These are phyloP conservation scores for Philopedon plagiatum DNA, from an alignment of 2,888 invertebrate species.

Conservation along the genomic window DNA sequence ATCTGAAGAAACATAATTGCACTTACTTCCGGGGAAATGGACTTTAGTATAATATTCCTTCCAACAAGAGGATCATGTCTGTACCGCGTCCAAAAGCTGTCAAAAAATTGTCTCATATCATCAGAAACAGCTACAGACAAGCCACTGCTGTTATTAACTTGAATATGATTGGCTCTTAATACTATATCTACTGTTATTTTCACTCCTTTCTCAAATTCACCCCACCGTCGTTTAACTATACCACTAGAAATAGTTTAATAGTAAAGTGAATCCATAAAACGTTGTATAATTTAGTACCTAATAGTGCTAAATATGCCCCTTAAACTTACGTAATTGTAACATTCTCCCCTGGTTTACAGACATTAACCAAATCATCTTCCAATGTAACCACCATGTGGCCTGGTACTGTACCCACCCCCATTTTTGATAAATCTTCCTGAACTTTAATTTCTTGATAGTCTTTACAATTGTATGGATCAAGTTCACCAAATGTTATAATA, in stretches of 20 bases:
- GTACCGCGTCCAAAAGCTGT: conserved; percentile 80
- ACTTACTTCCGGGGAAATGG: conserved; percentile 86
- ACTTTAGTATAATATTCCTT: conserved; percentile 83
- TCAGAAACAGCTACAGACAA: conserved; percentile 72
- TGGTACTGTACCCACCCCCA: conserved; percentile 81
- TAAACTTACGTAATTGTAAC: conserved; percentile 81
- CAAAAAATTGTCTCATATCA: conserved; percentile 80
- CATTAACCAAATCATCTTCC: conserved; percentile 89
- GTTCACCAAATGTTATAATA: conserved; percentile 70
- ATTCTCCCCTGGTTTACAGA: conserved; percentile 91
- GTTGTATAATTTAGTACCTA: neutral
- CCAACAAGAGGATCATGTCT: conserved; percentile 77
- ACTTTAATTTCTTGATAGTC: conserved; percentile 92
- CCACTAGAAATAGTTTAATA: conserved; percentile 73
- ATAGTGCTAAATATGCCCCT: neutral
- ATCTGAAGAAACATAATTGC: too few species aligned
- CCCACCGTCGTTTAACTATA: conserved; percentile 82
- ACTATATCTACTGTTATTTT: conserved; percentile 80
- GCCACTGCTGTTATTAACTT: conserved; percentile 73
- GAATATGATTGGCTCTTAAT: conserved; percentile 80
- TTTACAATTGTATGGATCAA: conserved; percentile 77
- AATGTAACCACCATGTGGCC: conserved; percentile 83
- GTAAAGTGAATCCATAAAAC: conserved; percentile 1
- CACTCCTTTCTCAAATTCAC: conserved; percentile 73
- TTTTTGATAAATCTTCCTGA: conserved; percentile 83